phyloP scores from a whole-genome alignment of 2,888 invertebrate genomes.

The Dinocampus coccinellae region DNA sequence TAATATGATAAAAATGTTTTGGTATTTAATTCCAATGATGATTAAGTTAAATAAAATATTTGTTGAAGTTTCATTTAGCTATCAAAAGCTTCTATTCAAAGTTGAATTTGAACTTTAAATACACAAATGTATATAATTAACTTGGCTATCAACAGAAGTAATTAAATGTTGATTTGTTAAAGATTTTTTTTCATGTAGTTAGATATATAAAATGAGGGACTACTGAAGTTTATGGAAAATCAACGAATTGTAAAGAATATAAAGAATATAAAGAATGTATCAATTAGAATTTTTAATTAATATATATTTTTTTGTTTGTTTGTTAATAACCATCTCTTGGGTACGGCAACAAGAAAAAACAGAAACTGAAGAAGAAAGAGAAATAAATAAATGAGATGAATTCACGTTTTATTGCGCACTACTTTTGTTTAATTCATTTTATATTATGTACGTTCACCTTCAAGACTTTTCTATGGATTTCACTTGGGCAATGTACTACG shows the following conservation, averaged over 20 bases:
- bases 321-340: conserved; percentile 8
- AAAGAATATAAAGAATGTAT: too few species aligned
- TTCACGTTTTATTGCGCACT: conserved; percentile 16
- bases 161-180: neutral
- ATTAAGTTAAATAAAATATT: too few species aligned
- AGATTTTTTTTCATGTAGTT: neutral
- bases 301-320: too few species aligned
- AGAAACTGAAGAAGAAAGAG: neutral
- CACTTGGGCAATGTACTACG: neutral
- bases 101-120: neutral
- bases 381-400: neutral
- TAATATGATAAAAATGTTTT: too few species aligned
- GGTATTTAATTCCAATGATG: too few species aligned
- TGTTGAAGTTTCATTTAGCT: neutral
- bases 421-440: conserved; percentile 14
- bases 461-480: neutral
- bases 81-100: neutral
- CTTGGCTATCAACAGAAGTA: neutral
- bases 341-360: neutral
- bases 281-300: too few species aligned
- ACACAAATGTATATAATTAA: neutral
- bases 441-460: neutral
- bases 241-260: neutral
- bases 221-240: neutral
- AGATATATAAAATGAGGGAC: neutral